Conservation (phyloP, 2,888 invertebrate species). For the Hyles lineata region DNA sequence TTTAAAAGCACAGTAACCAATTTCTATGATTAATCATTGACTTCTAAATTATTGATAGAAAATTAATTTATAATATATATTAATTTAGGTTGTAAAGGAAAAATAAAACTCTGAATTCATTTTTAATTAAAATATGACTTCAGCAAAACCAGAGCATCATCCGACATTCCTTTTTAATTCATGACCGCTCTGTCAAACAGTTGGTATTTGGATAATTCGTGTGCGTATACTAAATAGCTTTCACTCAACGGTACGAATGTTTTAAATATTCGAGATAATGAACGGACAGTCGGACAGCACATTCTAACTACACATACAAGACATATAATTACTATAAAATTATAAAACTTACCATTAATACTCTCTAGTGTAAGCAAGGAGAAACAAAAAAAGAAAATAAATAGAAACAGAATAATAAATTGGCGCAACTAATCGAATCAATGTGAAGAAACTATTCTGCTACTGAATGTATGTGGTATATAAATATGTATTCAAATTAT, state of each 20-base stretch:
- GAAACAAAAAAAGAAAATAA: conserved; percentile 33
- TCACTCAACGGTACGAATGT: conserved; percentile 3
- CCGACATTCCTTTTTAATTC: not conserved
- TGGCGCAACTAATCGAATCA: not conserved
- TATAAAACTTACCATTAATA: conserved; percentile 51
- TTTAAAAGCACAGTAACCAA: too few relatives aligned
- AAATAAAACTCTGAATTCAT: not conserved
- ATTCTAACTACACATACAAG: not conserved
- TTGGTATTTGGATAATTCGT: not conserved
- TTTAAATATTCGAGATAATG: not conserved
- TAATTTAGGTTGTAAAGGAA: not conserved
- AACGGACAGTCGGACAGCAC: not conserved
- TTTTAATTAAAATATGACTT: not conserved
- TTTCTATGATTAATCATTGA: too few relatives aligned
- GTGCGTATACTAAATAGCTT: not conserved
- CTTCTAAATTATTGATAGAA: too few relatives aligned
- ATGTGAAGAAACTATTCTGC: too few relatives aligned
- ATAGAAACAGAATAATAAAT: not conserved
- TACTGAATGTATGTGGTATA: too few relatives aligned
- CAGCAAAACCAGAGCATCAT: not conserved
- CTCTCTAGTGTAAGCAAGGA: conserved; percentile 47
- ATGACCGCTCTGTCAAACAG: not conserved
- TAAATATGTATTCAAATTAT: too few relatives aligned
- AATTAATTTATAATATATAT: not conserved
- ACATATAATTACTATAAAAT: conserved; percentile 30